Base-by-base conservation (phyloP, 2,888 invertebrate genomes). In the Uropetala carovei region DNA sequence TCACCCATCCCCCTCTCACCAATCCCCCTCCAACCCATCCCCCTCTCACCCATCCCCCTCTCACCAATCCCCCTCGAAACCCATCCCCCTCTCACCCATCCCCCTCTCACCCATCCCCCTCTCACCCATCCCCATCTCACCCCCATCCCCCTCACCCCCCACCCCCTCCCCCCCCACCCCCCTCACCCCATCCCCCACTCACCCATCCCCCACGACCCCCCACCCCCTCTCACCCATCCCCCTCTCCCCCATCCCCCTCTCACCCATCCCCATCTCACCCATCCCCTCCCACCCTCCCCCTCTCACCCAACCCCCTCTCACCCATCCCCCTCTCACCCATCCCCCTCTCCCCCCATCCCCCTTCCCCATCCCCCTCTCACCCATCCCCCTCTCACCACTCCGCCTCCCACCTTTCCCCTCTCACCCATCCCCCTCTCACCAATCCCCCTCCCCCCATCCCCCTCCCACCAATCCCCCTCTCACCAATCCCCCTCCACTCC, bases 291-390 rank as follows among this genome's bases (percentile, higher is more conserved):
- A 3, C 5, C 5, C 43, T 43, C 43, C 5, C 43, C 91, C 93
- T 92, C 93, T 85, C 82, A 27, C 82, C 89, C 86, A 43, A 92
- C 91, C 18, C 92, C 64, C 92, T 86, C 93, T 92, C 92, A 85
- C 58, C 60, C 92, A 60, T 9, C 89, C 92, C 85, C 43, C 92
- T 91, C 92, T 14, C 81, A 30, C 92, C 64, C 18, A 56, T 85
- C 82, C 85, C 86, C 89, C 83, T 92, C 92, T 64, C 92, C 56
- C 92, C 84, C 75, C 81, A 86, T 82, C 85, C 27, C 92, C 93
- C 92, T 92, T 92, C 60, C 81, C 22, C 58, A 16, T 27, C n/a
- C n/a, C 75, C n/a, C 59, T 82, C n/a, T 60, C 92, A 30, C 30
- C 84, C 22, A 22, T 58, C 56, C 27, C 75, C 59, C 18, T 83